Percentiles rank a stretch among this genome's conserved stretches.
Evolutionary conservation across 2,797 vertebrate genomes (phyloP).

Genomic region (Rhinella marina): DNA sequence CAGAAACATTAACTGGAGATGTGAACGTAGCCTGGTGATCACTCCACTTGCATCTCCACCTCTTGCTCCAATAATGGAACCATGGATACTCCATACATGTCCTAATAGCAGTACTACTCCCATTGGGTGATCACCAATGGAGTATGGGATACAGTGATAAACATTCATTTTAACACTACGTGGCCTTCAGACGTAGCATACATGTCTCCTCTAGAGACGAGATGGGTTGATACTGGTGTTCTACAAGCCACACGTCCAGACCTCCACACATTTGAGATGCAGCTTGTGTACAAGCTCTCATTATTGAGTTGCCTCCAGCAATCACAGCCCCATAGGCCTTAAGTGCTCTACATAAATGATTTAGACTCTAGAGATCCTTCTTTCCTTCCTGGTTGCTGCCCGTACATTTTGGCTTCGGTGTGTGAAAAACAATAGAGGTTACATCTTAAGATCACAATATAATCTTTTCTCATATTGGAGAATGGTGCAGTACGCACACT

Average conservation of each 20-base stretch:
- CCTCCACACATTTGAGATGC: neutral
- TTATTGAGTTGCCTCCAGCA: conserved; percentile 1
- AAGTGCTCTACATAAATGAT: conserved; percentile 5
- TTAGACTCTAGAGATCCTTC: neutral
- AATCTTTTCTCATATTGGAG: neutral
- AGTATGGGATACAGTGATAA: too few relatives aligned
- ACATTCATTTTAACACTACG: too few relatives aligned
- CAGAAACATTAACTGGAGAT: too few relatives aligned
- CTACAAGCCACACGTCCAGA: neutral
- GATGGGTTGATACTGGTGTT: neutral
- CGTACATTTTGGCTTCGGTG: neutral
- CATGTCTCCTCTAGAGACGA: neutral
- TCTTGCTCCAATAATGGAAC: too few relatives aligned
- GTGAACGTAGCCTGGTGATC: too few relatives aligned
- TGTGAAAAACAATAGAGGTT: neutral
- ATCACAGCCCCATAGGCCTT: neutral
- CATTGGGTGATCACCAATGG: too few relatives aligned
- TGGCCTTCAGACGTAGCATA: neutral
- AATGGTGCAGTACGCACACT: neutral
- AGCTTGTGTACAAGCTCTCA: neutral
- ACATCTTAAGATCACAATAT: neutral
- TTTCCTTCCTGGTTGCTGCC: neutral
- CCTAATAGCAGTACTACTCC: too few relatives aligned
- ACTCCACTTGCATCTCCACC: too few relatives aligned
- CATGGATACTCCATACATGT: too few relatives aligned